Base-by-base conservation (phyloP, 2,888 invertebrate genomes). In the Coecobrya sp. region DNA sequence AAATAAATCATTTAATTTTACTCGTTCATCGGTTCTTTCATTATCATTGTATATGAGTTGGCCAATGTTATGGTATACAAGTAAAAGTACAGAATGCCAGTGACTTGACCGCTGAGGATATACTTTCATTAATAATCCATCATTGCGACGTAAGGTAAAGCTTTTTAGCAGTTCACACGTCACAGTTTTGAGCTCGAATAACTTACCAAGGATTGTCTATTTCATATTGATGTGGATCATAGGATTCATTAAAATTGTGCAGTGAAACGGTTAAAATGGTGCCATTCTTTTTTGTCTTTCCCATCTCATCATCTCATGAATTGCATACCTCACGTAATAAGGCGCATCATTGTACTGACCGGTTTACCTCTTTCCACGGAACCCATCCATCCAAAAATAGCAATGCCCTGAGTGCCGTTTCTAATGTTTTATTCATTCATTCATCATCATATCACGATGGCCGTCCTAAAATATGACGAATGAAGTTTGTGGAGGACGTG, bases 221-320 rank as follows among this genome's bases (percentile, higher is more conserved):
- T 68, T 30, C 25, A 13, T 16, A 27, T 30, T 27, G n/a, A 27
- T 30, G 30, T 36, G 30, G 68, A 68, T 30, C 30, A 68, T 30
- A 27, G 16, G 59, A 36, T 62, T 84, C 84, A 84, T 84, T 84
- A 84, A 84, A 84, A 84, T 84, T 84, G 84, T 65, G 62, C 84
- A 84, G 11, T 62, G 62, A 62, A 62, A 84, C 25, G 84, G 22
- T 1, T 1, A 30, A 65, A 81, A 55, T 55, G 42, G 19, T 73
- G 42, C 73, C 73, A 45, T 73, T 73, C 73, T 73, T 45, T 36
- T 42, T 73, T 8, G n/a, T 16, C 22, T 73, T 45, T 19, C 8
- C n/a, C 27, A 27, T 65, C 36, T 19, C 11, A 42, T 19, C 42
- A 16, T 42, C 62, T 62, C 55, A 55, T 65, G 30, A 25, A n/a